These are phyloP conservation scores for Labroides dimidiatus DNA, from an alignment of 2,797 vertebrate genomes.

Conservation along the genomic window DNA sequence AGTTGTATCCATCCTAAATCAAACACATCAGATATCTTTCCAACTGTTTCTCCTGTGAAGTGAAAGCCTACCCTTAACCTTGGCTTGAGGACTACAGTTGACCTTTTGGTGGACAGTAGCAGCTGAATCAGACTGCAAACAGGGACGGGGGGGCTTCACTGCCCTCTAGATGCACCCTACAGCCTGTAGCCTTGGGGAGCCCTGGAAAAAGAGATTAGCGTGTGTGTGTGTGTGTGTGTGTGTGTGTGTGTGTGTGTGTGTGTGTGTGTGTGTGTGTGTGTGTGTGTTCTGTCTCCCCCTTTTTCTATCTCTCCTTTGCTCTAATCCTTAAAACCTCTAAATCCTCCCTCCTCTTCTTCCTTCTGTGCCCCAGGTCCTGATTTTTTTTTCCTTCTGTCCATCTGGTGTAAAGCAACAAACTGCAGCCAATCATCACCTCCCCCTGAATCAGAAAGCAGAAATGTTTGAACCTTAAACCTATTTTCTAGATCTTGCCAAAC, in stretches of 20 bases:
- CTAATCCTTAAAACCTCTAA: conserved; percentile 72
- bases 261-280: conserved; percentile 17
- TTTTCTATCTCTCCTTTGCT: conserved; percentile 42
- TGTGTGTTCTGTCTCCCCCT: conserved; percentile 36
- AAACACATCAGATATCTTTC: background rate
- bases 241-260: conserved; percentile 28
- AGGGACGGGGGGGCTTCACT: conserved; percentile 26
- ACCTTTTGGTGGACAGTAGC: conserved; percentile 43
- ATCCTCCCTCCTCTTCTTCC: conserved; percentile 61
- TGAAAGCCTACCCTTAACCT: conserved; percentile 22
- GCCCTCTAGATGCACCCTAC: conserved; percentile 56
- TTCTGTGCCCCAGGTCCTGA: conserved; percentile 40
- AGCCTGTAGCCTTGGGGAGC: conserved; percentile 39
- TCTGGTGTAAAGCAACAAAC: conserved; percentile 47
- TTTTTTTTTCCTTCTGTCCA: conserved; percentile 44
- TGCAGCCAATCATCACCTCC: conserved; percentile 14
- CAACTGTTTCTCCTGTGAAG: background rate
- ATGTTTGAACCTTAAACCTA: no score
- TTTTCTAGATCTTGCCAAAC: no score
- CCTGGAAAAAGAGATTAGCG: conserved; percentile 62
- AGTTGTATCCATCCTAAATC: background rate
- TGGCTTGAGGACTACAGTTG: conserved; percentile 9
- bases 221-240: conserved; percentile 29
- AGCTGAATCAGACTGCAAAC: conserved; percentile 11
- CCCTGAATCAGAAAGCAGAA: background rate